Conservation (phyloP, 2,888 invertebrate genomes). For the Euclidia mi region DNA sequence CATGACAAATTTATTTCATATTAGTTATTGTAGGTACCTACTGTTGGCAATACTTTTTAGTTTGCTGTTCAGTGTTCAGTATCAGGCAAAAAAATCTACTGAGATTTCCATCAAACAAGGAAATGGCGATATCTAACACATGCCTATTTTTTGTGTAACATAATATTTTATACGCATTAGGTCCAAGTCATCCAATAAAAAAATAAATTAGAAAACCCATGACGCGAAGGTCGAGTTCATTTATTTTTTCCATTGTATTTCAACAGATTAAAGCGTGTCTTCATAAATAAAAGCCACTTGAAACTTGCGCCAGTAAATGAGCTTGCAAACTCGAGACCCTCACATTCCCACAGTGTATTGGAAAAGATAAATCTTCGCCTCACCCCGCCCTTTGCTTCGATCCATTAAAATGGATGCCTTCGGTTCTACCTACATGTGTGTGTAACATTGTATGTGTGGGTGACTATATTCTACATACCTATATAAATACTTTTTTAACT, state of each 20-base stretch:
- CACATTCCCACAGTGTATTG: slow-evolving; percentile 81
- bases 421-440: slow-evolving; percentile 28
- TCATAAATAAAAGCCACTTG: slow-evolving; percentile 82
- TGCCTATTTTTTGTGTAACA: background rate
- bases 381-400: slow-evolving; percentile 74
- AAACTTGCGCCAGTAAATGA: slow-evolving; percentile 62
- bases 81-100: too few species aligned
- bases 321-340: slow-evolving; percentile 54
- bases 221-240: slow-evolving; percentile 42
- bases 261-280: slow-evolving; percentile 71
- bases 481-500: background rate
- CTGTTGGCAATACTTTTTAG: too few species aligned
- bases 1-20: too few species aligned
- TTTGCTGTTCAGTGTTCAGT: too few species aligned
- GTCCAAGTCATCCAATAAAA: slow-evolving; percentile 5
- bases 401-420: slow-evolving; percentile 71
- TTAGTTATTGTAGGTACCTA: too few species aligned
- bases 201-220: slow-evolving; percentile 20
- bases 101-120: too few species aligned
- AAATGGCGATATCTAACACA: too few species aligned
- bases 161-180: background rate
- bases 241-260: slow-evolving; percentile 58
- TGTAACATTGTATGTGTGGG: too few species aligned
- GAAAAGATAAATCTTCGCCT: slow-evolving; percentile 84
- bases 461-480: too few species aligned